phyloP scores from a whole-genome alignment of 2,797 vertebrate species.

The Valencia hispanica region DNA sequence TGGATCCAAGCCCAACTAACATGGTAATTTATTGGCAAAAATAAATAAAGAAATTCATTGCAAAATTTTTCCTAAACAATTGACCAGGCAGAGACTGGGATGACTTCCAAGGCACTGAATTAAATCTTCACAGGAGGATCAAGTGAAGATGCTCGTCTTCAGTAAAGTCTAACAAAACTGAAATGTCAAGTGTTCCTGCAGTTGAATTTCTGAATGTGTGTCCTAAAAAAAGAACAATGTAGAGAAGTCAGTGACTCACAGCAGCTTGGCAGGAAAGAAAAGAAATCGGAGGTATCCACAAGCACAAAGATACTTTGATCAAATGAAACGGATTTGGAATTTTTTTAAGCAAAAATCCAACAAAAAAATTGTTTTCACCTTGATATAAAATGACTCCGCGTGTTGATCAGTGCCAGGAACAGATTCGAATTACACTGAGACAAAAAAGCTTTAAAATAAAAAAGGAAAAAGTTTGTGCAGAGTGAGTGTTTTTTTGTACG shows the following conservation, averaged over 20 bases:
- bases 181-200: slow-evolving; percentile 16
- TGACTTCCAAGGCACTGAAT: slow-evolving; percentile 60
- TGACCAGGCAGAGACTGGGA: background rate
- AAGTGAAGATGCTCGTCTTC: slow-evolving; percentile 20
- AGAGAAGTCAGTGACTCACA: background rate
- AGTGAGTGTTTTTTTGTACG: slow-evolving; percentile 27
- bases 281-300: background rate
- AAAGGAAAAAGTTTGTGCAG: slow-evolving; percentile 17
- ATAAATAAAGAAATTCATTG: background rate
- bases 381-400: slow-evolving; percentile 9
- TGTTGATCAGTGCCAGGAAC: slow-evolving; percentile 18
- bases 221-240: slow-evolving; percentile 6
- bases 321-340: background rate
- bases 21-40: background rate
- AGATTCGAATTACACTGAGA: slow-evolving; percentile 28
- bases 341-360: background rate
- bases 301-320: background rate
- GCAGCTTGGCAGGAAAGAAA: background rate
- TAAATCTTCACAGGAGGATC: slow-evolving; percentile 19
- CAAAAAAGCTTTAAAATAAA: slow-evolving; percentile 33
- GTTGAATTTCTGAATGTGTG: slow-evolving; percentile 1
- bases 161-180: slow-evolving; percentile 18
- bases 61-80: slow-evolving; percentile 9
- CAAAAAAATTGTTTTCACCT: slow-evolving; percentile 29
- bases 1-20: background rate